phyloP scores from a whole-genome alignment of 2,113 vertebrate genomes.

The Balaeniceps rex region DNA sequence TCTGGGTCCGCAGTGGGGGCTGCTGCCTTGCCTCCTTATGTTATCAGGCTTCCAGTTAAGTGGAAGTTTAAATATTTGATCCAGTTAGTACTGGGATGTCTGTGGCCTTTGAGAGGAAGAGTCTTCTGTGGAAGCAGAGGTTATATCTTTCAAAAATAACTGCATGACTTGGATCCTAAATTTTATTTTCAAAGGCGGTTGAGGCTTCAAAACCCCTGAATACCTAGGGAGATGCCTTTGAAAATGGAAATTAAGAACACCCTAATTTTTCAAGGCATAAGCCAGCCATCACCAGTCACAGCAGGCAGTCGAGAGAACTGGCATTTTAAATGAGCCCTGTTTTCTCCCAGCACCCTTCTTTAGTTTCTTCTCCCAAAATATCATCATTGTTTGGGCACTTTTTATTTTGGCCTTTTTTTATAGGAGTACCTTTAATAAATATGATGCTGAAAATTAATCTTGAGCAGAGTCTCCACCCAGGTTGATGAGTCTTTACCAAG shows the following conservation, averaged over 20 bases:
- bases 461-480: background rate
- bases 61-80: background rate
- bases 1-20: background rate
- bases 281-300: no score
- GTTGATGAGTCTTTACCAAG: background rate
- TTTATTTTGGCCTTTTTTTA: background rate
- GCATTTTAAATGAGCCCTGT: background rate
- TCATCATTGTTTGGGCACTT: background rate
- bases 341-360: accelerated
- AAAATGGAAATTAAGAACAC: background rate
- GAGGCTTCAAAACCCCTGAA: background rate
- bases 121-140: background rate
- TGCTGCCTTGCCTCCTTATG: background rate
- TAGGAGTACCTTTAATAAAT: background rate
- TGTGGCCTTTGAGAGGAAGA: background rate
- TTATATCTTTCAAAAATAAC: background rate
- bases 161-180: background rate
- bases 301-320: background rate
- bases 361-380: background rate
- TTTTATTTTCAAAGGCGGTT: background rate
- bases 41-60: background rate
- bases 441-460: accelerated
- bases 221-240: background rate
- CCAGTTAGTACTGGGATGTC: no score
- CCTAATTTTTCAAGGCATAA: background rate